Base-by-base conservation (phyloP, 1,140 invertebrate species). In the Nymphalis io region DNA sequence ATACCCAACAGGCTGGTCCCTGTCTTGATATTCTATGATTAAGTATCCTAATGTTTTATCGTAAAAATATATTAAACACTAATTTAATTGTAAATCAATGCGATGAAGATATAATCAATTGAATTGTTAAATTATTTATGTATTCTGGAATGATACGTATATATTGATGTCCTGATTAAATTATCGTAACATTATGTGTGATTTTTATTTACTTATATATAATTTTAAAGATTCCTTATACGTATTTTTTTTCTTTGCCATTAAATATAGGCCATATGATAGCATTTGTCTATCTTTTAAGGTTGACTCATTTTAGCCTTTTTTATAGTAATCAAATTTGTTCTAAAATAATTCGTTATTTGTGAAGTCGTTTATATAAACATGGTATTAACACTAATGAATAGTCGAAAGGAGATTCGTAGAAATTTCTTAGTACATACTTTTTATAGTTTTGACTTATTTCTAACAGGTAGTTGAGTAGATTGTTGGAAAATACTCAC, bases 141-240 rank as follows among this genome's bases (percentile, higher is more conserved):
- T 88, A 89, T 87, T 87, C 87, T 82, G 83, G 80, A 87, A 87
- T 83, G 83, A 85, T 89, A 83, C 80, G 75, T 88, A 87, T 83
- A 83, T 84, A 83, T 88, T 89, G 84, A 87, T 89, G 88, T 90
- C 88, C 85, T 82, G 83, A 90, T 87, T 88, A 89, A 89, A 90
- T 85, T 86, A 88, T 87, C 82, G 79, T 78, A 87, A 90, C 76
- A 81, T 76, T 72, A 64, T 70, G 18, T 39, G 51, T 76, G 60
- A 57, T 72, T 73, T 74, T 78, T 70, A 73, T 81, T 77, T 51
- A 40, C 44, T 59, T 44, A 3, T 15, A 15, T 44, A 3, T 15
- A 15, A 15, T 55, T 44, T 44, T 4, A 1, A n/a, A 15, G 4
- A 11, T 13, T 11, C 40, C n/a, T 15, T 44, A 12, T 44, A 44